Evolutionary conservation across 1,140 invertebrate species (phyloP), one percentile per base, ranked within the genome.

Genomic region (Meloidogyne hapla): DNA sequence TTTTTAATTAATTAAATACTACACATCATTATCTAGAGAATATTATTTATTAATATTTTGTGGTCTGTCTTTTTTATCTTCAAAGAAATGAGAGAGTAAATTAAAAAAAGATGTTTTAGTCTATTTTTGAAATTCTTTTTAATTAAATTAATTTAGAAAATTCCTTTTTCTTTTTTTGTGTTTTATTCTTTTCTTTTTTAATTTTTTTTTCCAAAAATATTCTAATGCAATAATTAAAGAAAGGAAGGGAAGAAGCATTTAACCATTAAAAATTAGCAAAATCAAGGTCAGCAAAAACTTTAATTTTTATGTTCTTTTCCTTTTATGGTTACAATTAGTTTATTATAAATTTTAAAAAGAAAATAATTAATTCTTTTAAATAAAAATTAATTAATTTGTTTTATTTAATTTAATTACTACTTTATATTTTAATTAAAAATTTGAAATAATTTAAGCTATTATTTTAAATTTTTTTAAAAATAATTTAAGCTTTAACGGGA

Each of bases 81-180:
- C 26, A 21, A 66, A 28, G 38, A 66, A 26, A 66, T 1, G 23
- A 66, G n/a, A 5, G 9, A 21, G 18, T 33, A 28, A 33, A 66
- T 66, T 33, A 26, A 66, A 66, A 28, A 26, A 21, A 66, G 25
- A 21, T 21, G 18, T 66, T 66, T 66, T 26, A 25, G 18, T 40
- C 26, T 33, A 66, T 66, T 66, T 66, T 66, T 40, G 33, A 66
- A 33, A 33, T 33, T 8, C n/a, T 66, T 66, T 66, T 66, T 66
- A 9, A 66, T 66, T 66, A 66, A 66, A 66, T 33, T 66, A 66
- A 33, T 66, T 66, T 66, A 6, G 18, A 5, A 48, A 18, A 18
- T 4, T 56, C n/a, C 6, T 56, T 56, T 56, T 56, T n/a, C 6
- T 2, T 8, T 56, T 56, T 56, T 4, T 56, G n/a, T 56, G 48